phyloP scores from a whole-genome alignment of 2,797 vertebrate genomes.

The Sebastes ruberrimus region DNA sequence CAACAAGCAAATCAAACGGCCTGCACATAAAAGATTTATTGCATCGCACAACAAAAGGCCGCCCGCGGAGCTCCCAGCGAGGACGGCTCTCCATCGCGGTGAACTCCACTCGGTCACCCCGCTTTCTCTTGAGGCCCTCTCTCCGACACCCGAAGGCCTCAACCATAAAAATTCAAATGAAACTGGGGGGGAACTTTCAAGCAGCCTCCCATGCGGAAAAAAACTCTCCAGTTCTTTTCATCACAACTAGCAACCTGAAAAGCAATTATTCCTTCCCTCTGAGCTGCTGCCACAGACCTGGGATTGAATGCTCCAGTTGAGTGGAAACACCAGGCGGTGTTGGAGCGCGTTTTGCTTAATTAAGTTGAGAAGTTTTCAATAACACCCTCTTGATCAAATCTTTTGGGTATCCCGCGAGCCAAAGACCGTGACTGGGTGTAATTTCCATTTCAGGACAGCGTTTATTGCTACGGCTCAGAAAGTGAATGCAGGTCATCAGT shows the following conservation, averaged over 20 bases:
- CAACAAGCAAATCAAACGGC: conserved; percentile 79
- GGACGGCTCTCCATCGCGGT: conserved; percentile 50
- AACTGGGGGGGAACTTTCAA: conserved; percentile 53
- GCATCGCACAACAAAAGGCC: conserved; percentile 74
- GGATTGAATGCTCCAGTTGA: conserved; percentile 30
- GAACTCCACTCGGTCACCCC: conserved; percentile 69
- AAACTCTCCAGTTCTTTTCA: conserved; percentile 50
- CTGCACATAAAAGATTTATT: conserved; percentile 81
- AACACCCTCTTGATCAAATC: conserved; percentile 62
- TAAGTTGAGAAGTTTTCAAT: conserved; percentile 58
- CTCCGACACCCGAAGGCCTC: conserved; percentile 60
- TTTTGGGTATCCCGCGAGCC: conserved; percentile 45
- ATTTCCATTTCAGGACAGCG: conserved; percentile 47
- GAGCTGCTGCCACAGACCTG: conserved; percentile 29
- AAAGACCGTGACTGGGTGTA: conserved; percentile 56
- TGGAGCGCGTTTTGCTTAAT: conserved; percentile 63
- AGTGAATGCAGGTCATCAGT: conserved; percentile 53
- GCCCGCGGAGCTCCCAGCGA: conserved; percentile 66
- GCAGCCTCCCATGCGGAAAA: conserved; percentile 66
- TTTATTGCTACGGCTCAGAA: conserved; percentile 51
- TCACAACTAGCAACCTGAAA: conserved; percentile 48
- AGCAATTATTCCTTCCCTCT: conserved; percentile 56
- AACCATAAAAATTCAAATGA: conserved; percentile 79
- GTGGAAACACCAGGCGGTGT: conserved; percentile 43
- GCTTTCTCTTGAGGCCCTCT: conserved; percentile 67